These are phyloP conservation scores for Oryzias celebensis DNA, from an alignment of 2,113 vertebrate genomes.

Conservation along the genomic window DNA sequence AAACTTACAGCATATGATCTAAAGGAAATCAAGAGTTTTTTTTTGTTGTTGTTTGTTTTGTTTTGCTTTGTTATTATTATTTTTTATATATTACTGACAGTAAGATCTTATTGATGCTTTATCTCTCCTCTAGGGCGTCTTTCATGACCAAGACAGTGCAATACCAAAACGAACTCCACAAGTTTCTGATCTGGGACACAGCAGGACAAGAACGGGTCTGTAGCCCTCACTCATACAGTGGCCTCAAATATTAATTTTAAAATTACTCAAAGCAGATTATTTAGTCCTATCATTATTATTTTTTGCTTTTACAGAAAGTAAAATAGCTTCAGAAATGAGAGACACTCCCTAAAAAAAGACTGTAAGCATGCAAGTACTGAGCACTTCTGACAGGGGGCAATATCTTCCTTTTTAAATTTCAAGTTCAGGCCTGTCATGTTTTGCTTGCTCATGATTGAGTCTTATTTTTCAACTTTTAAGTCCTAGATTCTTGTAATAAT, in stretches of 20 bases:
- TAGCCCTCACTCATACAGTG: slow-evolving; percentile 23
- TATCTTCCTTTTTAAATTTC: slow-evolving; percentile 47
- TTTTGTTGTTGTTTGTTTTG: no score
- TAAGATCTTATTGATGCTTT: neutral
- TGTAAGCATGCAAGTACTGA: slow-evolving; percentile 46
- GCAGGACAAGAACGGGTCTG: slow-evolving; percentile 94
- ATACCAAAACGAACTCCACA: slow-evolving; percentile 95
- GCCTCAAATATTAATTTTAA: no score
- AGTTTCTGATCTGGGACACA: slow-evolving; percentile 97
- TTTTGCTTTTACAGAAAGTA: slow-evolving; percentile 18
- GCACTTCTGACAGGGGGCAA: slow-evolving; percentile 69
- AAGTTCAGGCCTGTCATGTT: neutral
- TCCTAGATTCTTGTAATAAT: neutral
- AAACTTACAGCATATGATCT: no score
- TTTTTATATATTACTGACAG: neutral
- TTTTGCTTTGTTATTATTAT: no score
- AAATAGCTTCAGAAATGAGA: neutral
- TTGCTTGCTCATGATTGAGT: neutral
- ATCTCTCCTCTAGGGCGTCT: slow-evolving; percentile 84
- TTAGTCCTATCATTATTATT: neutral
- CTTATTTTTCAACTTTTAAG: slow-evolving; percentile 5
- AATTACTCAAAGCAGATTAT: neutral
- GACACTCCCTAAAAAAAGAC: slow-evolving; percentile 12
- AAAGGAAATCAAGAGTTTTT: no score
- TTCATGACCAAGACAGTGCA: slow-evolving; percentile 99